A percentile compares a stretch with the other conserved stretches of the same genome.
These are phyloP conservation scores for Latrodectus hesperus DNA, from an alignment of 2,888 invertebrate species.

Conservation along the genomic window DNA sequence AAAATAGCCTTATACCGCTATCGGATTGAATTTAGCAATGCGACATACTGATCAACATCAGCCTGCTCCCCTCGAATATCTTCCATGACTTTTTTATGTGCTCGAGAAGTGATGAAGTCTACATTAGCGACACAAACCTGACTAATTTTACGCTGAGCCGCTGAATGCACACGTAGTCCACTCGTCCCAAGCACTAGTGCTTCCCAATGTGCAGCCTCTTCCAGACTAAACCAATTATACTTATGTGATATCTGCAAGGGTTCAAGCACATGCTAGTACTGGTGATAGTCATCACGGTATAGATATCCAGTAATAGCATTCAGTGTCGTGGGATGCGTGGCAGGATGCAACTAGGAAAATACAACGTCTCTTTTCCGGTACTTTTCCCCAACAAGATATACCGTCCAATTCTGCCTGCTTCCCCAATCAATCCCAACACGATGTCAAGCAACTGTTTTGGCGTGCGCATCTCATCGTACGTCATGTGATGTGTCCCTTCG, in stretches of 20 bases:
- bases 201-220: neutral
- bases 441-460: no score
- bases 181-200: neutral
- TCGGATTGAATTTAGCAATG: no score
- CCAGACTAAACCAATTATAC: neutral
- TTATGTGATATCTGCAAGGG: neutral
- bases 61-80: neutral
- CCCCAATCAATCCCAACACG: no score
- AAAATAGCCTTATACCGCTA: no score
- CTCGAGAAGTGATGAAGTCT: neutral
- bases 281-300: neutral
- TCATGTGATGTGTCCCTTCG: no score
- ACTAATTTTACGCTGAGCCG: neutral
- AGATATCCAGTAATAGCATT: neutral
- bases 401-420: no score
- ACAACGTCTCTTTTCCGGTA: no score
- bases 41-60: no score
- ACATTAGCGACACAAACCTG: neutral
- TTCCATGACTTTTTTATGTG: neutral
- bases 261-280: neutral
- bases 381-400: no score
- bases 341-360: no score
- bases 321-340: neutral
- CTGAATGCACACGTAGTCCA: neutral
- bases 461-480: no score